Conservation (phyloP, 2,113 vertebrate species). For the Mormyrus lacerda region DNA sequence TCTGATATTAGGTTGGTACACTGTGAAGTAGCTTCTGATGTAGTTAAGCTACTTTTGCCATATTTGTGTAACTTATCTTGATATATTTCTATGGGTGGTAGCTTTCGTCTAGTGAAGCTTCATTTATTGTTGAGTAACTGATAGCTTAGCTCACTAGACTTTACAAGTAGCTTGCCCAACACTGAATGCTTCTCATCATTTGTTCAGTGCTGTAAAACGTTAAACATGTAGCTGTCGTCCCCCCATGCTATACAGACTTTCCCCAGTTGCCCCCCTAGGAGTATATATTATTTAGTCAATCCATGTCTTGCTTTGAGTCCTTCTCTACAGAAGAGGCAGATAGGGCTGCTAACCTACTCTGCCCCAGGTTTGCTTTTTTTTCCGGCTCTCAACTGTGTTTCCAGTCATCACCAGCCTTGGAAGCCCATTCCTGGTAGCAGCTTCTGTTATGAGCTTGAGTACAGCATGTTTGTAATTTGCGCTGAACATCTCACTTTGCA, state of each 20-base stretch:
- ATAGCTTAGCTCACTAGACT: too few species aligned
- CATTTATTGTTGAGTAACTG: too few species aligned
- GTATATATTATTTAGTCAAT: neutral
- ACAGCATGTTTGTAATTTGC: neutral
- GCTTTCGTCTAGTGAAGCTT: too few species aligned
- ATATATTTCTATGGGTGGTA: too few species aligned
- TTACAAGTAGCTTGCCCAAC: too few species aligned
- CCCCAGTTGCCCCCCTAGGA: neutral
- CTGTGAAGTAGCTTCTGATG: too few species aligned
- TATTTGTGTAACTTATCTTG: too few species aligned
- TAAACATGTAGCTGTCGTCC: neutral
- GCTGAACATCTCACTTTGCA: neutral
- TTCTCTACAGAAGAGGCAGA: neutral
- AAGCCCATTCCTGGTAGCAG: neutral
- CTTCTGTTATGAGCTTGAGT: neutral
- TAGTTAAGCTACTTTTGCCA: too few species aligned
- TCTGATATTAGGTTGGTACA: too few species aligned
- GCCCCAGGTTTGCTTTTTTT: neutral
- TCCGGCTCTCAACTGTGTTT: neutral
- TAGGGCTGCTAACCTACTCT: neutral
- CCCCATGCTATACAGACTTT: neutral
- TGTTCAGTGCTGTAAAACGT: neutral
- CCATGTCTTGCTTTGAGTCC: neutral
- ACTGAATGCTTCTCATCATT: neutral
- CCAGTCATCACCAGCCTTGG: neutral